phyloP scores from a whole-genome alignment of 92 coral and sea anemone species.

The Nematostella vectensis region DNA sequence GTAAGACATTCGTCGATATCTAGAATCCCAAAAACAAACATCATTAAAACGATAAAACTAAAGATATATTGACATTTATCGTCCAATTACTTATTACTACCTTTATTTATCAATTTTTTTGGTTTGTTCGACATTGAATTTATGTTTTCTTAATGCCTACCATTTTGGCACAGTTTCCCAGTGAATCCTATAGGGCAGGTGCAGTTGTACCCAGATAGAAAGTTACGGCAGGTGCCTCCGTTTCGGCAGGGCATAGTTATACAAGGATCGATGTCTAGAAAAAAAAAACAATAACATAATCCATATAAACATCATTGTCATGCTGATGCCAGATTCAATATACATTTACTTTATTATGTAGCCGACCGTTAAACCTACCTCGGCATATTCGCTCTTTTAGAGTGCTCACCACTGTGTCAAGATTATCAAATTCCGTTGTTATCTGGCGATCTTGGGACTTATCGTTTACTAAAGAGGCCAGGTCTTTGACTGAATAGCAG shows the following conservation, averaged over 20 bases:
- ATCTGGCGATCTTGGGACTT: neutral
- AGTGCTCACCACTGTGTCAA: neutral
- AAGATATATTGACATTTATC: no score
- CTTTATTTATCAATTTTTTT: no score
- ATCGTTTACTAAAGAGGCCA: neutral
- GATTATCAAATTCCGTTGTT: neutral
- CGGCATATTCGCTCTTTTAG: neutral
- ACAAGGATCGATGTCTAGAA: constrained; percentile 13
- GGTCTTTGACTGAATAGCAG: neutral
- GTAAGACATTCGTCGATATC: neutral
- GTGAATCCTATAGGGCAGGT: constrained; percentile 15
- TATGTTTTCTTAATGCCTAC: no score
- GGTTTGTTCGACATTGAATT: no score
- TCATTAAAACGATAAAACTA: no score
- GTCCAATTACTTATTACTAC: no score
- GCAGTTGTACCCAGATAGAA: constrained; percentile 3
- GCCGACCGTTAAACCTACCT: constrained; percentile 1
- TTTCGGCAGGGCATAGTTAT: constrained; percentile 11
- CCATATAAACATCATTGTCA: no score
- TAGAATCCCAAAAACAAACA: no score
- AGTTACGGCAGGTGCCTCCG: constrained; percentile 6
- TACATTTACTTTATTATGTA: no score
- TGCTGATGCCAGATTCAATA: no score
- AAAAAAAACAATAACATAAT: no score
- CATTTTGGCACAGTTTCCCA: constrained; percentile 10